phyloP scores from a whole-genome alignment of 2,113 vertebrate species.

The Dasyprocta punctata region DNA sequence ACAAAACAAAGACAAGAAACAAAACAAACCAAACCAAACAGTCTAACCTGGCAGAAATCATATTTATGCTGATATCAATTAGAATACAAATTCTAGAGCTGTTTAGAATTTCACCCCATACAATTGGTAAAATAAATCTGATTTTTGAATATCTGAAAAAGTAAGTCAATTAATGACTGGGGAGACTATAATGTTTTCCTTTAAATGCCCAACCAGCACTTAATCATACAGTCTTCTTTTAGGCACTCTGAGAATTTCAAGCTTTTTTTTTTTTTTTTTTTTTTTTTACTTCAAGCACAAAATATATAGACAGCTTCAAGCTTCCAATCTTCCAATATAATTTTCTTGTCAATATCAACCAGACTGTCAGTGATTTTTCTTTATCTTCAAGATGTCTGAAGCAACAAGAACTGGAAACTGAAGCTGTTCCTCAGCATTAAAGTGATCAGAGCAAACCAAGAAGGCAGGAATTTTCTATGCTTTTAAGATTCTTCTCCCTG shows the following conservation, averaged over 20 bases:
- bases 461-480: neutral
- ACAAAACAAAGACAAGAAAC: neutral
- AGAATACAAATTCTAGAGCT: neutral
- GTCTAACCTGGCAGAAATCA: neutral
- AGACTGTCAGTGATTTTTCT: neutral
- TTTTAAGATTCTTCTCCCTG: neutral
- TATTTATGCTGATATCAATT: neutral
- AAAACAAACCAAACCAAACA: neutral
- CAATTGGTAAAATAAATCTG: neutral
- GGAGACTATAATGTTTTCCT: neutral
- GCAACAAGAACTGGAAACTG: neutral
- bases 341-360: conserved; percentile 11
- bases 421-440: neutral
- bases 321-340: conserved; percentile 2
- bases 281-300: conserved; percentile 22
- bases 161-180: neutral
- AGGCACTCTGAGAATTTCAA: neutral
- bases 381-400: neutral
- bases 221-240: neutral
- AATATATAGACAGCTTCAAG: neutral
- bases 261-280: neutral
- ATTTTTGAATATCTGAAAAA: neutral
- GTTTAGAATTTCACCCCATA: conserved; percentile 2
- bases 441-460: neutral
- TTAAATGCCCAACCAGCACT: neutral